A percentile compares a stretch with the other conserved stretches of the same genome.
phyloP scores from a whole-genome alignment of 2,113 vertebrate genomes.

The Tapirus terrestris region DNA sequence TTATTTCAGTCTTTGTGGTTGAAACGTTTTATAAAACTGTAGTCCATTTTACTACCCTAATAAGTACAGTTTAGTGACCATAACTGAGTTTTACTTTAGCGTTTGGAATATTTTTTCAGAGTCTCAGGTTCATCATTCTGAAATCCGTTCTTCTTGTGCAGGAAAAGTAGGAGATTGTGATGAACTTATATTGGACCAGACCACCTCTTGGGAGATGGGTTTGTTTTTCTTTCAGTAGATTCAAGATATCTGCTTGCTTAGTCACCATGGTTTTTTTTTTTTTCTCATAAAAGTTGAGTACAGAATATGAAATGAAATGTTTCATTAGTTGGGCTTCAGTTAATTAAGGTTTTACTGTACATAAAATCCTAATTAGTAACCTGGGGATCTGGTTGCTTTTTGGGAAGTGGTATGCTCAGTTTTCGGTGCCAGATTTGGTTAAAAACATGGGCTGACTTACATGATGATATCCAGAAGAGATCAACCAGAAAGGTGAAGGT shows the following conservation, averaged over 20 bases:
- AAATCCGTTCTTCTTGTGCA: slow-evolving; percentile 17
- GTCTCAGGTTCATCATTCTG: slow-evolving; percentile 30
- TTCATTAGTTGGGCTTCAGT: slow-evolving; percentile 56
- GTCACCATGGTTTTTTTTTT: background rate
- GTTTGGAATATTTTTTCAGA: slow-evolving; percentile 25
- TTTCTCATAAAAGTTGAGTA: slow-evolving; percentile 66
- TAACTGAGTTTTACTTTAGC: slow-evolving; percentile 59
- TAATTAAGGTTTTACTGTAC: slow-evolving; percentile 69
- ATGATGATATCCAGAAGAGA: background rate
- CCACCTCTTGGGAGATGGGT: background rate
- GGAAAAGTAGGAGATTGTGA: background rate
- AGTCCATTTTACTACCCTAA: slow-evolving; percentile 23
- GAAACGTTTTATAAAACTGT: slow-evolving; percentile 47
- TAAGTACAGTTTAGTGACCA: slow-evolving; percentile 48
- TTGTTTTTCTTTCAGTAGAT: slow-evolving; percentile 45
- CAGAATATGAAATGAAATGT: slow-evolving; percentile 66
- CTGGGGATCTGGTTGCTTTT: background rate
- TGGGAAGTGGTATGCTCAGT: background rate
- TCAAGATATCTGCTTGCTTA: slow-evolving; percentile 5
- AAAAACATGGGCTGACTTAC: background rate
- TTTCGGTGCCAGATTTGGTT: background rate
- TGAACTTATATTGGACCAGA: background rate
- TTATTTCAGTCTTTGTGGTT: slow-evolving; percentile 62
- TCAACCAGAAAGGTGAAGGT: background rate
- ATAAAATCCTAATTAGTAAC: slow-evolving; percentile 55